Evolutionary conservation across 2,888 invertebrate species (phyloP), one percentile per base, ranked within the genome.

Genomic region (Drosophila atripex): DNA sequence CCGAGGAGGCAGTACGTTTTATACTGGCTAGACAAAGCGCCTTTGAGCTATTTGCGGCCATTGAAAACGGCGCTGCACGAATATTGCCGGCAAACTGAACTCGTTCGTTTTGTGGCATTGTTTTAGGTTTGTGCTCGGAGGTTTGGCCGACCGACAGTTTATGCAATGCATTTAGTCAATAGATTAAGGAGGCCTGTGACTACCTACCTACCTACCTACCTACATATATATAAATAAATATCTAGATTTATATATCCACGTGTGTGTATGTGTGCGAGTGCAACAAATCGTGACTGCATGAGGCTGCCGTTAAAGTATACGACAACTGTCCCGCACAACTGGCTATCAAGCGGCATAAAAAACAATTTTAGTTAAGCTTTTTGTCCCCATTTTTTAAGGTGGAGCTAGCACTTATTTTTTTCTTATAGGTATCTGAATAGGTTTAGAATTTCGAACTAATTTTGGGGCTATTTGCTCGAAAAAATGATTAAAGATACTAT

Each of bases 121-220:
- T 85, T 77, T 82, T 74, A 63, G 72, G 57, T 76, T 55, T 68
- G 63, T 11, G 61, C 60, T 73, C 52, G 25, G 78, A 84, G 80
- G 77, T 85, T 84, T 79, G 84, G 80, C 79, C 69, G 38, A 30
- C 68, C 53, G 63, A 38, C 72, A 64, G 72, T 85, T 85, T 85
- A 86, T 85, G 85, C 85, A 87, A 85, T 85, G 74, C 87, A 85
- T 85, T 85, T 85, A 85, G 83, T 83, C 85, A 75, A 80, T 77
- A 77, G 86, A 86, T 84, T 84, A 84, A 86, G 83, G 74, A 80
- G 87, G 68, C 66, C 56, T 50, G 56, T 51, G 54, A 63, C 63
- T 45, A 51, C 38, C 46, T 45, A 63, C 45, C 46, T 45, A 55
- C 45, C 28, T 28, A 9, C 28, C 28, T 28, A 30, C 25, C 28